phyloP scores from a whole-genome alignment of 2,888 invertebrate genomes.

The Epirrhoe alternata region DNA sequence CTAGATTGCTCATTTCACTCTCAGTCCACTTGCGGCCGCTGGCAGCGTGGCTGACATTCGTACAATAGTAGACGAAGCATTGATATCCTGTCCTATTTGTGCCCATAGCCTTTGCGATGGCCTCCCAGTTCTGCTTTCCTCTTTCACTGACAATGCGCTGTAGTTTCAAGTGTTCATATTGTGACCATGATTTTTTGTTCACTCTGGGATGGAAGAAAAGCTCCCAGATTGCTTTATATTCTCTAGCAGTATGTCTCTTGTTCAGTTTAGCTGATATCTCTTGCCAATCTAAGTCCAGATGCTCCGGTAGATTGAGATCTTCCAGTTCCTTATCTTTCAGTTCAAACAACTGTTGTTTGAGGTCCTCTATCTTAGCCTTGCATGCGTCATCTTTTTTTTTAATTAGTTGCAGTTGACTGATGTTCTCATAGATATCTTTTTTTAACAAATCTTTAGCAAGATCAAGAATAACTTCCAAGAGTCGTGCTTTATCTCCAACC shows the following conservation, averaged over 20 bases:
- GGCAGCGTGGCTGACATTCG: constrained; percentile 67
- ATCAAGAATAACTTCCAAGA: constrained; percentile 79
- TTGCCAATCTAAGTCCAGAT: constrained; percentile 86
- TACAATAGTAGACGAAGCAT: constrained; percentile 88
- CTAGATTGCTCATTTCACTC: constrained; percentile 89
- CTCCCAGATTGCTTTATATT: constrained; percentile 90
- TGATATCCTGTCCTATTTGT: constrained; percentile 88
- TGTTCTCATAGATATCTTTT: constrained; percentile 52
- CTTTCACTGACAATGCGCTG: constrained; percentile 60
- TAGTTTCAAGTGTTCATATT: constrained; percentile 59
- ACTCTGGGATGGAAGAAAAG: constrained; percentile 88
- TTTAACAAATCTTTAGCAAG: constrained; percentile 56
- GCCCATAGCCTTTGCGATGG: constrained; percentile 84
- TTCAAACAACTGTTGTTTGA: constrained; percentile 52
- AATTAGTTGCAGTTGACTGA: constrained; percentile 51
- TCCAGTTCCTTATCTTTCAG: constrained; percentile 54
- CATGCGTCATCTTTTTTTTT: constrained; percentile 17
- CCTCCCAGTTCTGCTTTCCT: constrained; percentile 87
- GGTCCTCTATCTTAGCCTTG: constrained; percentile 45
- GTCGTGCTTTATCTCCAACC: constrained; percentile 81
- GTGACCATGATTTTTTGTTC: constrained; percentile 78
- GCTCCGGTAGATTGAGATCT: constrained; percentile 64
- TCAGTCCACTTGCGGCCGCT: constrained; percentile 85
- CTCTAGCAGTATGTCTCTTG: constrained; percentile 85
- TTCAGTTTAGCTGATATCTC: constrained; percentile 76